Conservation (phyloP, 92 coral and sea anemone species). For the Zoanthus sansibaricus region DNA sequence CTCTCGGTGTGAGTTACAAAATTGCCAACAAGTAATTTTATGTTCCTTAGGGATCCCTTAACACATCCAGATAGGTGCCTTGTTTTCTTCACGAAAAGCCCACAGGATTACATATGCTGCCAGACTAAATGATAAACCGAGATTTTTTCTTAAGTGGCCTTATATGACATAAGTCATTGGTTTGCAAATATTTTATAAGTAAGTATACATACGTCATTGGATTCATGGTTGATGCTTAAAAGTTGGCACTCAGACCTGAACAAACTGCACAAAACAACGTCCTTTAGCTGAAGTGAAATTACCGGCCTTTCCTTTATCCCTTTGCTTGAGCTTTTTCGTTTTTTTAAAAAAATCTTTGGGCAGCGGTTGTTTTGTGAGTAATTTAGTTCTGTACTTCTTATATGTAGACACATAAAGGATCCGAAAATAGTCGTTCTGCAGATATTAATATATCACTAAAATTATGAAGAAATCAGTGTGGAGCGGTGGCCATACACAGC, state of each 20-base stretch:
- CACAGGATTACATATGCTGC: too few relatives aligned
- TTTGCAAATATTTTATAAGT: not conserved
- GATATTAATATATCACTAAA: not conserved
- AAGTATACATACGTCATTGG: slow-evolving; percentile 92
- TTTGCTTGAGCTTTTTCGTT: too few relatives aligned
- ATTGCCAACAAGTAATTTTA: too few relatives aligned
- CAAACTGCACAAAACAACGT: not conserved
- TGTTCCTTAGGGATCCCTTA: too few relatives aligned
- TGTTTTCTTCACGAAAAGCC: too few relatives aligned
- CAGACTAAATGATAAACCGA: too few relatives aligned
- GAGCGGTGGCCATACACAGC: slow-evolving; percentile 85
- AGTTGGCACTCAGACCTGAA: not conserved
- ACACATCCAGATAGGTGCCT: too few relatives aligned
- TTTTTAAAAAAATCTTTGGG: not conserved
- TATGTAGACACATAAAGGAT: not conserved
- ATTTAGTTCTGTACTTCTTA: not conserved
- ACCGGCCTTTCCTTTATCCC: too few relatives aligned
- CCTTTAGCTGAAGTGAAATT: too few relatives aligned
- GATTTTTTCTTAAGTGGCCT: too few relatives aligned
- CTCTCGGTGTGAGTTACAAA: too few relatives aligned
- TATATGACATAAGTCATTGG: too few relatives aligned
- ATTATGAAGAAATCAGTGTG: slow-evolving; percentile 69
- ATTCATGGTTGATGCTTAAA: slow-evolving; percentile 73
- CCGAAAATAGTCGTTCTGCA: not conserved
- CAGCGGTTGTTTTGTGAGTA: slow-evolving; percentile 10